phyloP scores from a whole-genome alignment of 2,113 vertebrate species.

The Empidonax traillii region DNA sequence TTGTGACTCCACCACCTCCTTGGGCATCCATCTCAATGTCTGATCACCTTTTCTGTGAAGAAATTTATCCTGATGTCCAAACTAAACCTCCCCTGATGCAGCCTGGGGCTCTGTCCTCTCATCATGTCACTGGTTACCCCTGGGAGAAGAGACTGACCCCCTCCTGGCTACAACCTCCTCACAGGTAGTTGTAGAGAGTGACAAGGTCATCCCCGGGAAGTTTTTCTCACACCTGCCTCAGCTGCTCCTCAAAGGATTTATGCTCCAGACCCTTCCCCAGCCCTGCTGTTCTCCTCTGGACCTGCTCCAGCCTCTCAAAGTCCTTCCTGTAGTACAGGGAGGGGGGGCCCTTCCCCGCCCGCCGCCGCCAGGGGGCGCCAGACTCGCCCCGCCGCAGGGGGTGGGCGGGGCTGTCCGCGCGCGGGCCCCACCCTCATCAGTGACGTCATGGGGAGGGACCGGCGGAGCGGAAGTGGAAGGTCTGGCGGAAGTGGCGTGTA shows the following conservation, averaged over 20 bases:
- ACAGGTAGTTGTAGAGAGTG: fast-evolving
- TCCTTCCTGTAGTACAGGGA: background rate
- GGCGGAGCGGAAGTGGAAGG: too few species aligned
- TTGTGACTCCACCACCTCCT: fast-evolving
- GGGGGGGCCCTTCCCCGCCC: too few species aligned
- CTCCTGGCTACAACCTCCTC: fast-evolving
- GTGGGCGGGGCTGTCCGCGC: background rate
- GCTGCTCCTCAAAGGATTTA: background rate
- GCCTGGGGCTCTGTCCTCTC: background rate
- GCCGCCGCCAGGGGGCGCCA: background rate
- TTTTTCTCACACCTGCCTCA: background rate
- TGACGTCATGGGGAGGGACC: background rate
- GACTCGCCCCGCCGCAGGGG: too few species aligned
- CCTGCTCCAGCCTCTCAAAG: too few species aligned
- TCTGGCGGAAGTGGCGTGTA: too few species aligned
- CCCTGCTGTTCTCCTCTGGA: background rate
- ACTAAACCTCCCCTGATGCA: background rate
- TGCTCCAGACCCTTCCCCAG: background rate
- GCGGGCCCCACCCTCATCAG: too few species aligned
- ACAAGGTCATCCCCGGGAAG: fast-evolving
- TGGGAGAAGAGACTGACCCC: background rate
- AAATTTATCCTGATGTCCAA: background rate
- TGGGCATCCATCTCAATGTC: too few species aligned
- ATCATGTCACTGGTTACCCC: background rate
- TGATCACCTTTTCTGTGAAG: background rate